Evolutionary conservation across 1,140 invertebrate species (phyloP).

Genomic region (Macrostomum lignano): DNA sequence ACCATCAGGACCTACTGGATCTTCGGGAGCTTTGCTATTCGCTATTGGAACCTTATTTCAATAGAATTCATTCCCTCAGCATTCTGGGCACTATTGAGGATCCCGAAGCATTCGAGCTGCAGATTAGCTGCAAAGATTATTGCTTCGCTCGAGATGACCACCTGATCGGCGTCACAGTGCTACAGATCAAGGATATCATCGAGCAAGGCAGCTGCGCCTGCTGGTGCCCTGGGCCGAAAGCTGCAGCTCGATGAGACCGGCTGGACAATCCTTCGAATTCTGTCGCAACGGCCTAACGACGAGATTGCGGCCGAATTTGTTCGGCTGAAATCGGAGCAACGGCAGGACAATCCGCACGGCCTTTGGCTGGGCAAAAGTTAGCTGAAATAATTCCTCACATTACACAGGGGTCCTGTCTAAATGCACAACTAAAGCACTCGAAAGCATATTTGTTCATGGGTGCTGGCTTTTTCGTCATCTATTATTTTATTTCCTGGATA

Average conservation of each 20-base stretch:
- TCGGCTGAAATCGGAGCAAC: constrained; percentile 3
- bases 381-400: too few relatives aligned
- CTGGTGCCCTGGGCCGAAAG: background rate
- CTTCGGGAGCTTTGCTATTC: too few relatives aligned
- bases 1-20: too few relatives aligned
- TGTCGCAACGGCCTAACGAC: constrained; percentile 2
- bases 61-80: constrained; percentile 1
- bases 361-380: too few relatives aligned
- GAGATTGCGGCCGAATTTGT: constrained; percentile 6
- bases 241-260: constrained; percentile 2
- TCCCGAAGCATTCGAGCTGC: constrained; percentile 3
- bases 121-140: constrained; percentile 5
- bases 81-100: background rate
- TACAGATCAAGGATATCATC: constrained; percentile 48
- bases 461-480: too few relatives aligned
- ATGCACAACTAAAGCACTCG: too few relatives aligned
- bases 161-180: constrained; percentile 2
- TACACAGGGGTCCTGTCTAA: too few relatives aligned
- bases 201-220: background rate
- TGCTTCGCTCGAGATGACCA: constrained; percentile 5
- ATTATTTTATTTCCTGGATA: too few relatives aligned
- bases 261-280: constrained; percentile 5
- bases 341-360: too few relatives aligned
- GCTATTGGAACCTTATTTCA: too few relatives aligned
- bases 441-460: too few relatives aligned